Evolutionary conservation across 2,888 invertebrate genomes (phyloP).

Genomic region (Toxonevra muliebris): DNA sequence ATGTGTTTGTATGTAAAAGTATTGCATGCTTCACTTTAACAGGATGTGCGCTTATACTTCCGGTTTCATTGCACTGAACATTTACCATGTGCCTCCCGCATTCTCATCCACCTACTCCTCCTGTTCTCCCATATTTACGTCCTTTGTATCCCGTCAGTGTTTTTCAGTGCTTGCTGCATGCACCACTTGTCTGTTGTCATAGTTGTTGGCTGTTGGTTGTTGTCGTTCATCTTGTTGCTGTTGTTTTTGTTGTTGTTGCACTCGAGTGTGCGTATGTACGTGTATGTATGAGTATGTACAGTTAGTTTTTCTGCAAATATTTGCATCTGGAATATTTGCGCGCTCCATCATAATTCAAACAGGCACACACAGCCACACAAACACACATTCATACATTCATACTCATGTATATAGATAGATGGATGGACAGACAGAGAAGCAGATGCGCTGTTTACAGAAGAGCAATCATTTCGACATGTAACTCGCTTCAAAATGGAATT

Average conservation of each 20-base stretch:
- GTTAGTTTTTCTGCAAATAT: constrained; percentile 63
- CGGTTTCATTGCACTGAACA: neutral
- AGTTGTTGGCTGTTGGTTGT: neutral
- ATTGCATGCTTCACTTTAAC: no score
- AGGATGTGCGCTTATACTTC: no score
- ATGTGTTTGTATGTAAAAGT: no score
- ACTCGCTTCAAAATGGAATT: constrained; percentile 61
- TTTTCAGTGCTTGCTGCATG: neutral
- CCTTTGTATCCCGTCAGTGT: neutral
- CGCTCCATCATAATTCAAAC: constrained; percentile 64
- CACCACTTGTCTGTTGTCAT: no score
- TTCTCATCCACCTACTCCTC: neutral
- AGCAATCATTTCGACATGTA: constrained; percentile 63
- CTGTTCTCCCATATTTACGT: neutral
- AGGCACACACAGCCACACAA: constrained; percentile 54
- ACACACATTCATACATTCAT: no score
- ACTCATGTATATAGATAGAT: no score
- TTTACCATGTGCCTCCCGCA: neutral
- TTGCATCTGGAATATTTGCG: constrained; percentile 64
- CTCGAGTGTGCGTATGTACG: constrained; percentile 45
- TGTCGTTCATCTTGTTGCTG: constrained; percentile 7
- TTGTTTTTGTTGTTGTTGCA: constrained; percentile 26
- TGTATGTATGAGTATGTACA: constrained; percentile 45
- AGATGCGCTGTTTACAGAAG: constrained; percentile 58
- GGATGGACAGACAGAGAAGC: no score